Evolutionary conservation across 2,797 vertebrate species (phyloP).

Genomic region (Agapornis canus): DNA sequence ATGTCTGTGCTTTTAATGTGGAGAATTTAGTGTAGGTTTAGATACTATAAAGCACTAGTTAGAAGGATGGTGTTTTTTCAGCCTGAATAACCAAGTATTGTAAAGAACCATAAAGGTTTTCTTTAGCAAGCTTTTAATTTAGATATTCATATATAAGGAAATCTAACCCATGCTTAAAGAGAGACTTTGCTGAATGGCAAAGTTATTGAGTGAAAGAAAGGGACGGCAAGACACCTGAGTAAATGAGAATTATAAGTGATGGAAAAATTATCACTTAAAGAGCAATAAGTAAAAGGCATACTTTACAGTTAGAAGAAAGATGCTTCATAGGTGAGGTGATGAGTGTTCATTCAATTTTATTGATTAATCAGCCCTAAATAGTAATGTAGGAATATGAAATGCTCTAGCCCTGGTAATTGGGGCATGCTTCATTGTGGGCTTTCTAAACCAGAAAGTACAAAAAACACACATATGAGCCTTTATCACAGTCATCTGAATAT

Average conservation of each 20-base stretch:
- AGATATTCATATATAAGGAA: neutral
- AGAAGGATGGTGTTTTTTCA: neutral
- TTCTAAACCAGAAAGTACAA: neutral
- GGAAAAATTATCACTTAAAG: neutral
- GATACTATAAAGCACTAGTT: neutral
- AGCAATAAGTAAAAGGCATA: neutral
- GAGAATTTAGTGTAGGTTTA: neutral
- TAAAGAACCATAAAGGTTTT: neutral
- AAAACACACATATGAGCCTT: rapidly evolving
- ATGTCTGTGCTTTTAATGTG: neutral
- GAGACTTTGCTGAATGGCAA: neutral
- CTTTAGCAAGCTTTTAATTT: neutral
- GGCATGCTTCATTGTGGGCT: neutral
- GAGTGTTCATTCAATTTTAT: neutral
- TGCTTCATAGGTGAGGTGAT: neutral
- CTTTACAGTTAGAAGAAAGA: neutral
- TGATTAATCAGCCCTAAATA: neutral
- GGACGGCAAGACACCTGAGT: neutral
- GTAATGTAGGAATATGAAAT: no score
- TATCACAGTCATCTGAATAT: neutral
- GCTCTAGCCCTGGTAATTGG: neutral
- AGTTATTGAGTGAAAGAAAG: neutral
- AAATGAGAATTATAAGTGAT: neutral
- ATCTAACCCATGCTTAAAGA: neutral
- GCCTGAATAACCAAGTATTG: neutral